Evolutionary conservation across 35 echinoderm and acorn worm species (phyloP).

Genomic region (Patiria miniata): DNA sequence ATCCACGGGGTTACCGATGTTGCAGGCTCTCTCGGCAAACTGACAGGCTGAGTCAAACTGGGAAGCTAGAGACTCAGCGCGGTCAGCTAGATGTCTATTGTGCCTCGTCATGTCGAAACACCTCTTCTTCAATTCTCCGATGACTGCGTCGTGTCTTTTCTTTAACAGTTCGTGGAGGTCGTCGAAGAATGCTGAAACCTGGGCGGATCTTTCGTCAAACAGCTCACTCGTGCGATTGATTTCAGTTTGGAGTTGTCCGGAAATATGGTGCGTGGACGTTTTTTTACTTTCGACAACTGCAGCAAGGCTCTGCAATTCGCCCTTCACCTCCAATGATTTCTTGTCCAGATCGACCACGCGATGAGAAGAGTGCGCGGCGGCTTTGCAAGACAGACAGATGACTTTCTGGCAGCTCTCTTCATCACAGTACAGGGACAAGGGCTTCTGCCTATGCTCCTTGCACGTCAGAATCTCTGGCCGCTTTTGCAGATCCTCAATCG

Average conservation of each 20-base stretch:
- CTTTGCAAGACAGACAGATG: not conserved
- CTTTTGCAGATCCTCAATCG: not conserved
- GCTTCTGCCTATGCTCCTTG: not conserved
- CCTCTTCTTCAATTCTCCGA: not conserved
- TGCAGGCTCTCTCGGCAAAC: conserved; percentile 24
- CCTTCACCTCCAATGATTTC: not conserved
- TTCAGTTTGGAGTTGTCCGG: not conserved
- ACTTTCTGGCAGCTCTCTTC: not conserved
- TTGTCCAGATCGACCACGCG: not conserved
- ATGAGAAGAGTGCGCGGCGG: not conserved
- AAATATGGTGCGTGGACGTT: not conserved
- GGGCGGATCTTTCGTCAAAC: not conserved
- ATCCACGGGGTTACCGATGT: not conserved
- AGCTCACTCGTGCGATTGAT: not conserved
- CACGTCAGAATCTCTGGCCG: not conserved
- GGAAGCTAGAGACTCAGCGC: not conserved
- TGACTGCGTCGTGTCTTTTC: not conserved
- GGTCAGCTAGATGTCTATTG: not conserved
- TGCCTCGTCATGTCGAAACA: not conserved
- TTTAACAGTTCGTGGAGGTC: not conserved
- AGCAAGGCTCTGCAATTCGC: not conserved
- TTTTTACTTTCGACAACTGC: not conserved
- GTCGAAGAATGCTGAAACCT: not conserved
- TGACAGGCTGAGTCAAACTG: conserved; percentile 20
- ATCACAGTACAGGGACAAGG: not conserved